Evolutionary conservation across 2,888 invertebrate species (phyloP).

Genomic region (Drosophila demipolita): DNA sequence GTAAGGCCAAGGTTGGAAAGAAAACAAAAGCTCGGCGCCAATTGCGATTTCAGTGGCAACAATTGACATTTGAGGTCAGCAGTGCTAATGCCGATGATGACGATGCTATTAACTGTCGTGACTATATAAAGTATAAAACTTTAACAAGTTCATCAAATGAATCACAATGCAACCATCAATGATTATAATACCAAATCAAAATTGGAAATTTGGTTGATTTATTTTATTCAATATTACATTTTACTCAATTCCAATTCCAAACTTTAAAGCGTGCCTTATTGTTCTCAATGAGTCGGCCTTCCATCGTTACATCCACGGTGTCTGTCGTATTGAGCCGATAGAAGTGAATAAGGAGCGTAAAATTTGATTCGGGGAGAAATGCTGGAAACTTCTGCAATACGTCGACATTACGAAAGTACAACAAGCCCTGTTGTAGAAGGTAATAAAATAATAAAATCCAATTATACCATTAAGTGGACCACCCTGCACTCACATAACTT

Average conservation of each 20-base stretch:
- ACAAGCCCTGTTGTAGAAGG: conserved; percentile 18
- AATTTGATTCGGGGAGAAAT: conserved; percentile 37
- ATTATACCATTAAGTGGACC: not conserved
- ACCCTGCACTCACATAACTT: conserved; percentile 6
- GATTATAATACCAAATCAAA: conserved; percentile 32
- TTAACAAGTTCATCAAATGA: conserved; percentile 44
- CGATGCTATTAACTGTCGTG: conserved; percentile 49
- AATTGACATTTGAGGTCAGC: conserved; percentile 78
- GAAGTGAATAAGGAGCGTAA: conserved; percentile 4
- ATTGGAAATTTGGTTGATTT: conserved; percentile 17
- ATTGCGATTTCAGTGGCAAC: conserved; percentile 50
- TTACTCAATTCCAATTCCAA: conserved; percentile 15
- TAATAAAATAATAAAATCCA: not conserved
- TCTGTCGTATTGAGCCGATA: conserved; percentile 4
- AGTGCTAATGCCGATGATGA: conserved; percentile 34
- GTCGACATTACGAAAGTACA: conserved; percentile 32
- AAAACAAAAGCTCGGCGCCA: conserved; percentile 63
- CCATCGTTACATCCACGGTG: not conserved
- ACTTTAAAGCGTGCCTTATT: conserved; percentile 13
- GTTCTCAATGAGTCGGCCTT: conserved; percentile 17
- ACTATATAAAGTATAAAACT: conserved; percentile 68
- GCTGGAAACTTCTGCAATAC: conserved; percentile 29
- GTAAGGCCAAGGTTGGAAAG: conserved; percentile 80
- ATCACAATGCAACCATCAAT: conserved; percentile 25
- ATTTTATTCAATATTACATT: not conserved